phyloP scores from a whole-genome alignment of 2,113 vertebrate genomes.

The Tragelaphus strepsiceros region DNA sequence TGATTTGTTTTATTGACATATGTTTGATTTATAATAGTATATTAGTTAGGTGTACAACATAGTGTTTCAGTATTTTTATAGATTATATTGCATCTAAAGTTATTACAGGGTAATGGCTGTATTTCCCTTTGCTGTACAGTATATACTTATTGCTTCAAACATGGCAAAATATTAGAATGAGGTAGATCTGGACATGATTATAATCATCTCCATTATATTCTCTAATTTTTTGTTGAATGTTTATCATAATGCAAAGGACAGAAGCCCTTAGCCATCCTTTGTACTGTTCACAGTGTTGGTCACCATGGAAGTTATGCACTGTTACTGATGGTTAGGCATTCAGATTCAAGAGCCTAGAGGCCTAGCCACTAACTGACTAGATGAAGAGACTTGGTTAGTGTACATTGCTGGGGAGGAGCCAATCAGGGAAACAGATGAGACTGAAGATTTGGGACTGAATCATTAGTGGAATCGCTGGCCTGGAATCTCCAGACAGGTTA shows the following conservation, averaged over 20 bases:
- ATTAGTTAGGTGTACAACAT: not conserved
- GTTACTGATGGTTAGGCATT: not conserved
- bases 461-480: not conserved
- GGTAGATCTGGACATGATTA: not conserved
- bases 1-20: not conserved
- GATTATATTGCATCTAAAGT: not conserved
- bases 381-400: not conserved
- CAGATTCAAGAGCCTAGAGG: rapidly evolving
- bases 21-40: not conserved
- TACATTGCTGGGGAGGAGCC: not conserved
- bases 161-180: not conserved
- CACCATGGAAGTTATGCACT: not conserved
- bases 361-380: not conserved
- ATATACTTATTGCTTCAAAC: not conserved
- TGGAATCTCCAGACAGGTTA: not conserved
- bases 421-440: not conserved
- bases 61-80: not conserved
- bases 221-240: not conserved
- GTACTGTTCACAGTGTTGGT: not conserved
- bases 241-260: not conserved
- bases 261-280: not conserved
- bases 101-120: not conserved
- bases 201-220: not conserved
- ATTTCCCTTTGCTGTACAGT: not conserved
- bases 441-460: not conserved